phyloP scores from a whole-genome alignment of 2,113 vertebrate species.

The Electrona antarctica region DNA sequence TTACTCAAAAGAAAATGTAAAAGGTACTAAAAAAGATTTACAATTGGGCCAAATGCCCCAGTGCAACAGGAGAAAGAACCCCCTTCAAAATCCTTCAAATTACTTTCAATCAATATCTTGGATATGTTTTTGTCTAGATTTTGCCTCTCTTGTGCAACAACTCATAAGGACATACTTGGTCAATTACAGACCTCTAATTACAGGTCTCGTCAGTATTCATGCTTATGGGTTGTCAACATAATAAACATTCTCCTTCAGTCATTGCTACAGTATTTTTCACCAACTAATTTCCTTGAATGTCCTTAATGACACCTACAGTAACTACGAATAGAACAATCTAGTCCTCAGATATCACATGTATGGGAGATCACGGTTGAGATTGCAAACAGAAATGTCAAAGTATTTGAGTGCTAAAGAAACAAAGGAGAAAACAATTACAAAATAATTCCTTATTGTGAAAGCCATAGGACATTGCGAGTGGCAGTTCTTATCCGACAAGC shows the following conservation, averaged over 20 bases:
- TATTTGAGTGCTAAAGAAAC: conserved; percentile 12
- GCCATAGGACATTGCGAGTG: conserved; percentile 20
- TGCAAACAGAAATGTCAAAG: conserved; percentile 37
- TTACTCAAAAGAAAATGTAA: conserved; percentile 59
- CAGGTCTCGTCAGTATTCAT: conserved; percentile 45
- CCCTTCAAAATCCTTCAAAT: conserved; percentile 53
- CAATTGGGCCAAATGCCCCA: conserved; percentile 74
- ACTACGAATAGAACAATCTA: conserved; percentile 53
- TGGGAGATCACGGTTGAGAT: conserved; percentile 53
- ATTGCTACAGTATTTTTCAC: conserved; percentile 70
- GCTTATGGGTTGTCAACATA: conserved; percentile 43
- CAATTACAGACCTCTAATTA: conserved; percentile 36
- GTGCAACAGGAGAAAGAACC: conserved; percentile 77
- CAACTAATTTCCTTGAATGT: conserved; percentile 46
- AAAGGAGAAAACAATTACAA: conserved; percentile 26
- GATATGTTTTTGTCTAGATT: conserved; percentile 51
- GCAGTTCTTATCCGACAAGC: conserved; percentile 29
- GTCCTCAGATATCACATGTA: conserved; percentile 60
- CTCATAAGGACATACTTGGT: conserved; percentile 37
- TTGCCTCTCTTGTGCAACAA: conserved; percentile 8
- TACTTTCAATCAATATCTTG: conserved; percentile 48
- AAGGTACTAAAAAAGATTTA: conserved; percentile 48
- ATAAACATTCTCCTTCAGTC: conserved; percentile 62
- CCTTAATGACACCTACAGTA: conserved; percentile 54
- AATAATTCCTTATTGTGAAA: conserved; percentile 7